Percentiles rank a stretch among this genome's conserved stretches.
phyloP scores from a whole-genome alignment of 2,797 vertebrate species.

The Tauraco hartlaubi region DNA sequence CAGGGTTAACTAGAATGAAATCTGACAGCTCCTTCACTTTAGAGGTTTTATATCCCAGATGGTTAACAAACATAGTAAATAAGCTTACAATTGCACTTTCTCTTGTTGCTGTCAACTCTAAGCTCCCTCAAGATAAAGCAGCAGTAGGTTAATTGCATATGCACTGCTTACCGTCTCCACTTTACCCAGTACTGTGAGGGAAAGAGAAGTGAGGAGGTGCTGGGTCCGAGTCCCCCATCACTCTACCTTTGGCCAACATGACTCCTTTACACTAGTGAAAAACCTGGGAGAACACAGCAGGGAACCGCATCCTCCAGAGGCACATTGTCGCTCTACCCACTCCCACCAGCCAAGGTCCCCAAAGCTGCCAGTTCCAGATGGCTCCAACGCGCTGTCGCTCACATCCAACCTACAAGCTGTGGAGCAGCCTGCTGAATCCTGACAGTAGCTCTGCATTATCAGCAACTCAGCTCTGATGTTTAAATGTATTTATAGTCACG shows the following conservation, averaged over 20 bases:
- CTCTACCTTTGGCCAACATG: not conserved
- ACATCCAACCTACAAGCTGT: not conserved
- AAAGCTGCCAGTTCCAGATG: not conserved
- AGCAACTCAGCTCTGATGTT: not conserved
- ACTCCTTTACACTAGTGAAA: not conserved
- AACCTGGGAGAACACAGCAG: not conserved
- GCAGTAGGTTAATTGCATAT: constrained; percentile 11
- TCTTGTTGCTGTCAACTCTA: constrained; percentile 37
- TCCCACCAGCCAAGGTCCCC: not conserved
- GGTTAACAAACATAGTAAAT: constrained; percentile 64
- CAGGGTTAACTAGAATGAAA: constrained; percentile 33
- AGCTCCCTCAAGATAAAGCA: constrained; percentile 13
- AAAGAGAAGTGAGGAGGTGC: not conserved
- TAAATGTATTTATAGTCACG: not conserved
- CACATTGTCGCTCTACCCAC: not conserved
- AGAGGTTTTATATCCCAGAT: constrained; percentile 37
- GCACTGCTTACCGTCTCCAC: not conserved
- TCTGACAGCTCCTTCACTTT: constrained; percentile 31
- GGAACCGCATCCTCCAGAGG: not conserved
- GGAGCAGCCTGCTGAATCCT: not conserved
- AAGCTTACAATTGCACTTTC: constrained; percentile 55
- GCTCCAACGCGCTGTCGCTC: not conserved
- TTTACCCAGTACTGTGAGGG: not conserved
- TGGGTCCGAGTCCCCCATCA: not conserved
- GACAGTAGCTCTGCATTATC: not conserved